Percentiles rank a stretch among this genome's conserved stretches.
These are phyloP conservation scores for Cassiopea xamachana DNA, from an alignment of 30 jellyfish, hydroid and myxozoan genomes.

Conservation along the genomic window DNA sequence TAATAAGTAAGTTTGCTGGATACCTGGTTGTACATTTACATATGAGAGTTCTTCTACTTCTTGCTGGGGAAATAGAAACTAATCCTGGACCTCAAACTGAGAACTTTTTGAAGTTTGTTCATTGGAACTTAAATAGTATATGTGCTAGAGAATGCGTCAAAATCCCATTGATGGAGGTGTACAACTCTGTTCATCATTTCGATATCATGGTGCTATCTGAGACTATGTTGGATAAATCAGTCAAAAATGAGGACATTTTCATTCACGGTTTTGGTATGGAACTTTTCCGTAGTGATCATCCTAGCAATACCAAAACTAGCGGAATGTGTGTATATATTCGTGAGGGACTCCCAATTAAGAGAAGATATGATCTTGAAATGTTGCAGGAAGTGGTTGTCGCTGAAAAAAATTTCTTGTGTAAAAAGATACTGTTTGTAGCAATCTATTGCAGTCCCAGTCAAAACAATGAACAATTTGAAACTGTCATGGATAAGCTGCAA, in stretches of 20 bases:
- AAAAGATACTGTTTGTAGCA: slow-evolving; percentile 21
- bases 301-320: slow-evolving; percentile 54
- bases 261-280: slow-evolving; percentile 1
- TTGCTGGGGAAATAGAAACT: too few relatives aligned
- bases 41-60: too few relatives aligned
- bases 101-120: too few relatives aligned
- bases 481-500: slow-evolving; percentile 14
- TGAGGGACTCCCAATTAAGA: slow-evolving; percentile 54
- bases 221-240: not conserved
- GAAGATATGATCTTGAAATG: slow-evolving; percentile 21
- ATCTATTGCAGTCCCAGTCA: slow-evolving; percentile 49
- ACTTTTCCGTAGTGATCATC: slow-evolving; percentile 38
- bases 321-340: slow-evolving; percentile 45
- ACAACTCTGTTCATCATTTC: too few relatives aligned
- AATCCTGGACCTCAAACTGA: too few relatives aligned
- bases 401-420: slow-evolving; percentile 17
- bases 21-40: too few relatives aligned
- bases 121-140: too few relatives aligned
- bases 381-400: slow-evolving; percentile 43
- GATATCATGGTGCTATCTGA: not conserved
- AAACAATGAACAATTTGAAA: slow-evolving; percentile 11
- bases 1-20: too few relatives aligned
- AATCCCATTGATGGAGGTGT: too few relatives aligned
- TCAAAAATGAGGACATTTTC: slow-evolving; percentile 2
- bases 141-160: too few relatives aligned